These are phyloP conservation scores for Rhinolophus sinicus DNA, from an alignment of 2,113 vertebrate species.

Conservation along the genomic window DNA sequence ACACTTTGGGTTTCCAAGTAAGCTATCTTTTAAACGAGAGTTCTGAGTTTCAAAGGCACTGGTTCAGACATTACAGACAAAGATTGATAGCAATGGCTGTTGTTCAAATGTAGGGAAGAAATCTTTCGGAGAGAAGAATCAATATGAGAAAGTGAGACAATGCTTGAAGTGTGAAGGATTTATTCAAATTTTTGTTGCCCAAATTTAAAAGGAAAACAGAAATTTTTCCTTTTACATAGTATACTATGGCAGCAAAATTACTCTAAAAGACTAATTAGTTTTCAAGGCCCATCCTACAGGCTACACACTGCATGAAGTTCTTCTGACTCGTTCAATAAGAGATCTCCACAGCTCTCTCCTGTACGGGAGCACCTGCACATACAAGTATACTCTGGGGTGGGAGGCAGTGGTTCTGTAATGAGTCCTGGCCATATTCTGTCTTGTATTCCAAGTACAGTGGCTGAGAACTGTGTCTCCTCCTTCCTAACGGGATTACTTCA, in stretches of 20 bases:
- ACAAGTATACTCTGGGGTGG: no score
- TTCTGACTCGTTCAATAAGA: background rate
- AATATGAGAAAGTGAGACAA: background rate
- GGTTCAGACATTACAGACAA: background rate
- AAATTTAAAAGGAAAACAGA: background rate
- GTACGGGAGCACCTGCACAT: rapidly evolving
- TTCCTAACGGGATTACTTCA: background rate
- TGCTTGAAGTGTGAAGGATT: background rate
- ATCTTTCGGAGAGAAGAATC: background rate
- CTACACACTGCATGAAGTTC: background rate
- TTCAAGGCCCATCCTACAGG: background rate
- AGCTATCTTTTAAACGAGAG: background rate
- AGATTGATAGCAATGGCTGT: background rate
- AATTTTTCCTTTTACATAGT: background rate
- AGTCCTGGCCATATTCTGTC: background rate
- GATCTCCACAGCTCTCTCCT: background rate
- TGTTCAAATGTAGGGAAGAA: background rate
- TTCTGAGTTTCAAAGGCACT: background rate
- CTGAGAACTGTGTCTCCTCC: background rate
- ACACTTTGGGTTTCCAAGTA: background rate
- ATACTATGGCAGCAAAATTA: background rate
- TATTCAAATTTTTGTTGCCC: background rate
- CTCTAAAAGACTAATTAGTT: background rate
- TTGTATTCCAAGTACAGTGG: background rate
- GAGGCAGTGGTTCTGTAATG: rapidly evolving